These are phyloP conservation scores for Nezara viridula DNA, from an alignment of 2,888 invertebrate genomes.

Conservation along the genomic window DNA sequence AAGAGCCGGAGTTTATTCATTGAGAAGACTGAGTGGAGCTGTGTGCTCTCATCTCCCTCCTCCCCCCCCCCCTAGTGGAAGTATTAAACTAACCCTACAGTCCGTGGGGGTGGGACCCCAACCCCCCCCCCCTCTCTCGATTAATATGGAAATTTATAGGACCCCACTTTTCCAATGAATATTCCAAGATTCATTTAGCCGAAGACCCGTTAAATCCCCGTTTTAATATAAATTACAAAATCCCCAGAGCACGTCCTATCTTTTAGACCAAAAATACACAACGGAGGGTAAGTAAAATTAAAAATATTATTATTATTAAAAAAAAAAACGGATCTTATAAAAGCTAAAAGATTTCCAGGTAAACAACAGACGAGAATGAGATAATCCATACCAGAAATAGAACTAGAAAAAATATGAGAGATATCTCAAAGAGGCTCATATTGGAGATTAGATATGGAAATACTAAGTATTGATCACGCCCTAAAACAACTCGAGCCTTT, in stretches of 20 bases:
- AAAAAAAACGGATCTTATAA: background rate
- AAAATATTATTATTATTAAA: background rate
- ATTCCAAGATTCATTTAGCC: slow-evolving; percentile 57
- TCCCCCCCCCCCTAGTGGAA: background rate
- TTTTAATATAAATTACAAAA: slow-evolving; percentile 57
- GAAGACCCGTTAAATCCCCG: slow-evolving; percentile 53
- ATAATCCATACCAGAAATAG: background rate
- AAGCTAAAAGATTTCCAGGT: background rate
- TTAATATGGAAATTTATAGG: slow-evolving; percentile 57
- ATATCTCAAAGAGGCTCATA: background rate
- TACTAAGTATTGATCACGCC: background rate
- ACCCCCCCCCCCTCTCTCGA: background rate
- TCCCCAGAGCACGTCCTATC: background rate
- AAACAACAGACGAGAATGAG: background rate
- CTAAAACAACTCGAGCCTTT: background rate
- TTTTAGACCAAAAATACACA: background rate
- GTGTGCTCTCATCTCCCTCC: background rate
- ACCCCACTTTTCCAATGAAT: slow-evolving; percentile 58
- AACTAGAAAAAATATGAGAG: background rate
- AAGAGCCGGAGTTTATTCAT: slow-evolving; percentile 6
- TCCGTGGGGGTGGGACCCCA: background rate
- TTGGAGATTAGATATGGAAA: slow-evolving; percentile 8
- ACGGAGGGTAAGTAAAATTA: background rate
- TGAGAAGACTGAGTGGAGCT: background rate
- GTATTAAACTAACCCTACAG: slow-evolving; percentile 53